Evolutionary conservation across 2,888 invertebrate species (phyloP).

Genomic region (Drosophila leonis): DNA sequence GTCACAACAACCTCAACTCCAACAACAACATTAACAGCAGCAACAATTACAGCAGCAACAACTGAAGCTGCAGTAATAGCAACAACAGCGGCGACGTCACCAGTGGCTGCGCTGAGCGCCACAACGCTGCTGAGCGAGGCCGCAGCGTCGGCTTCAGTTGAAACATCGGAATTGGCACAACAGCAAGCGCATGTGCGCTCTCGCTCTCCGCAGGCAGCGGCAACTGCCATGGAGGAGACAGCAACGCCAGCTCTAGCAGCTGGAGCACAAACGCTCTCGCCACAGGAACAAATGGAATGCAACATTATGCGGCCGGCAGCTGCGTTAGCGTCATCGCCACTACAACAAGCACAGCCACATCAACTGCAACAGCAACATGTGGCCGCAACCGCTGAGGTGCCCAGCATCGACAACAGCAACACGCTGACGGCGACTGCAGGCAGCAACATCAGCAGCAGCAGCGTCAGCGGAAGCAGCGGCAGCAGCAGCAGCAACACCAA

Average conservation of each 20-base stretch:
- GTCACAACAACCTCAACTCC: conserved; percentile 8
- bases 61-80: conserved; percentile 10
- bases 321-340: conserved; percentile 39
- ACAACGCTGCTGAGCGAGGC: conserved; percentile 69
- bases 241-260: conserved; percentile 54
- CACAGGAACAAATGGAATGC: conserved; percentile 64
- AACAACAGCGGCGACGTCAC: conserved; percentile 43
- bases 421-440: conserved; percentile 11
- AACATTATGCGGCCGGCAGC: conserved; percentile 35
- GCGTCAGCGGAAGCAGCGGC: no score
- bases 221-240: conserved; percentile 60
- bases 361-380: conserved; percentile 54
- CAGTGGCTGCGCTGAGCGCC: conserved; percentile 58
- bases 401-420: conserved; percentile 7
- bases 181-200: conserved; percentile 73
- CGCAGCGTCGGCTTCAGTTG: conserved; percentile 62
- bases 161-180: conserved; percentile 63
- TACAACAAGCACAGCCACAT: conserved; percentile 32
- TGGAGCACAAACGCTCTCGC: conserved; percentile 42
- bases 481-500: conserved; percentile 11
- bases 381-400: conserved; percentile 37
- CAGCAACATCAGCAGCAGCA: conserved; percentile 31
- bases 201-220: conserved; percentile 64
- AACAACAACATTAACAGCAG: conserved; percentile 12
- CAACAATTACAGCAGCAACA: conserved; percentile 11